Evolutionary conservation across 2,797 vertebrate genomes (phyloP), one percentile per base, ranked within the genome.

Genomic region (Xiphorhynchus erythropygius): DNA sequence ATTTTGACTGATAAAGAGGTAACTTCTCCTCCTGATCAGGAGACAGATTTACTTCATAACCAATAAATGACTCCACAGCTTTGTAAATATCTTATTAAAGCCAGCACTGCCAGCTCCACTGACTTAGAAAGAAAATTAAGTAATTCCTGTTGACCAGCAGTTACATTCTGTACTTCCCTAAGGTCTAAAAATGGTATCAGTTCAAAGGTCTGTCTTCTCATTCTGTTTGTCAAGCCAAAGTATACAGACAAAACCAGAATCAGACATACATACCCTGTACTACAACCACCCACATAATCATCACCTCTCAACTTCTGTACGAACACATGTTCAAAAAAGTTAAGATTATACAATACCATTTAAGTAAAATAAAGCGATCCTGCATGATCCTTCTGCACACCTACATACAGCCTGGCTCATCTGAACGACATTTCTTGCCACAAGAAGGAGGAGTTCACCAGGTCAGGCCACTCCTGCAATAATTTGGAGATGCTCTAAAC

Each of bases 141-240:
- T 67, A 46, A 91, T 87, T 89, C 28, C 62, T 44, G 21, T 78
- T 95, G 75, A 79, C 49, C 7, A 0, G 74, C 60, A 89, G 71
- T 85, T 77, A 91, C 82, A 79, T 53, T 77, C 60, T 71, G 87
- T 92, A 64, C 68, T 77, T 91, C 37, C 41, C 79, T 28, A 37
- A 33, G 49, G 28, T 89, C 93, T 89, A 69, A 83, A 91, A 89
- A 82, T 47, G 47, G 42, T 52, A 49, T 59, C 52, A 64, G 78
- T 84, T 71, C 94, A 93, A 95, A 96, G 47, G 85, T 95, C 87
- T 55, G 59, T 71, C 37, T 60, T 68, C 59, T 78, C 50, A 27
- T 28, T 68, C 37, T 88, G 73, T 91, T 93, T 94, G 88, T 62
- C 74, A 68, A 39, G 47, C 62, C 74, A 39, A 87, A 91, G 92